phyloP scores from a whole-genome alignment of 1,140 invertebrate genomes.

The Euborellia annulipes region DNA sequence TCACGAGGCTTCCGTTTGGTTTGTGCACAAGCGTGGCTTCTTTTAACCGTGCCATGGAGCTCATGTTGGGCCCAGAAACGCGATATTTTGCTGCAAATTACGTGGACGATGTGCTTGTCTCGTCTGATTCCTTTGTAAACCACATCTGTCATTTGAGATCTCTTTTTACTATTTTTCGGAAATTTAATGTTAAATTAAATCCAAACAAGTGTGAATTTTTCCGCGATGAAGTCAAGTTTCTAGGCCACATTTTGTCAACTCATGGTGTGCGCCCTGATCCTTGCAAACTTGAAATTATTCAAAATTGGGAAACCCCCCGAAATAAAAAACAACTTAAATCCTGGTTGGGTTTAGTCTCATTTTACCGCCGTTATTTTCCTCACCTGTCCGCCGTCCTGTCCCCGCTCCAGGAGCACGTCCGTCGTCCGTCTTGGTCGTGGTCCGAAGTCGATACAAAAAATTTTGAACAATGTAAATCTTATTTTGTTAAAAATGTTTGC shows the following conservation, averaged over 20 bases:
- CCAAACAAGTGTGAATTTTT: constrained; percentile 20
- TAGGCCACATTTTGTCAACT: constrained; percentile 23
- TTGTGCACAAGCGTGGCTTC: constrained; percentile 14
- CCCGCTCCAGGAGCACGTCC: constrained; percentile 19
- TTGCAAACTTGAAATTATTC: constrained; percentile 17
- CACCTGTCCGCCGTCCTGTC: constrained; percentile 13
- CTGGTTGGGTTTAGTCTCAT: constrained; percentile 28
- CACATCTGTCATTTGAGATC: constrained; percentile 14
- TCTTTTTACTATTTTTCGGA: constrained; percentile 11
- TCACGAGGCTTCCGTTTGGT: constrained; percentile 20
- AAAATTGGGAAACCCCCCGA: constrained; percentile 17
- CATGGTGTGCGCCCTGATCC: constrained; percentile 18
- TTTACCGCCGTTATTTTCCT: constrained; percentile 25
- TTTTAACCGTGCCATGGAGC: not conserved
- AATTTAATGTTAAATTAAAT: constrained; percentile 16
- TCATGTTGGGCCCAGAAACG: not conserved
- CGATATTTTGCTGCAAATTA: not conserved
- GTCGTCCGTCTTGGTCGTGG: constrained; percentile 12
- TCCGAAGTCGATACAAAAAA: constrained; percentile 10
- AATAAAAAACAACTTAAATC: constrained; percentile 23
- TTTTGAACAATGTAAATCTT: constrained; percentile 12
- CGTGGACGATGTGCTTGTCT: constrained; percentile 13
- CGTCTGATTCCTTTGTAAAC: constrained; percentile 12
- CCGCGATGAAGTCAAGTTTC: constrained; percentile 22
- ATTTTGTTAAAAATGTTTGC: constrained; percentile 9